These are phyloP conservation scores for Platynereis dumerilii DNA, from an alignment of 2,888 invertebrate species.

Conservation along the genomic window DNA sequence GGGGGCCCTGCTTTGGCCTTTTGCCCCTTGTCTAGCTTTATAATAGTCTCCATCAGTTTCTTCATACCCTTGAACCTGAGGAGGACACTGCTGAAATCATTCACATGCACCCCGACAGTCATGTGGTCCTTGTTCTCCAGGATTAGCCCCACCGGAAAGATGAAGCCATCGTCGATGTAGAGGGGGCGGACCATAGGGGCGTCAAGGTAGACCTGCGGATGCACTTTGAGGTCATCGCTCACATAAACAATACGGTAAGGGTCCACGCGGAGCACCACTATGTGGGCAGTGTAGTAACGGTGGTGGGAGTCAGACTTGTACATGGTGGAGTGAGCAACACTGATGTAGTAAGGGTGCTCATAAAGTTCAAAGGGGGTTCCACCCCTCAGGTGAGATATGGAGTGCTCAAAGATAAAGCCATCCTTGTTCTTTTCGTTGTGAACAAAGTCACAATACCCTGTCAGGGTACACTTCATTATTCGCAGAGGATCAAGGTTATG, in stretches of 20 bases:
- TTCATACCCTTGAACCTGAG: conserved; percentile 38
- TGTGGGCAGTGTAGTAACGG: conserved; percentile 41
- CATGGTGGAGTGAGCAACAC: conserved; percentile 43
- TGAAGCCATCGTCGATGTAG: conserved; percentile 44
- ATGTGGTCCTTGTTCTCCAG: conserved; percentile 38
- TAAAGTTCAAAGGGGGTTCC: conserved; percentile 45
- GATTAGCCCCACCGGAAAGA: conserved; percentile 44
- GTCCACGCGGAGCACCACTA: conserved; percentile 39
- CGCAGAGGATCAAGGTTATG: conserved; percentile 45
- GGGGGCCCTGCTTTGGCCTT: conserved; percentile 35
- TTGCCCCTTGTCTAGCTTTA: conserved; percentile 29
- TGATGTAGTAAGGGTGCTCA: conserved; percentile 40
- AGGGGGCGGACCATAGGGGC: conserved; percentile 40
- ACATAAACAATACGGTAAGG: conserved; percentile 43
- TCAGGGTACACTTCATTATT: conserved; percentile 37
- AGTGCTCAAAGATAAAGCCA: conserved; percentile 39
- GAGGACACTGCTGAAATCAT: conserved; percentile 41
- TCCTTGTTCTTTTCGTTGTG: conserved; percentile 32
- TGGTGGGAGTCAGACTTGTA: conserved; percentile 36
- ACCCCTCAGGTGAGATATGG: conserved; percentile 40
- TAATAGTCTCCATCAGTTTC: conserved; percentile 33
- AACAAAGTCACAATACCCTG: conserved; percentile 39
- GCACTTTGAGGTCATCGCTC: conserved; percentile 39
- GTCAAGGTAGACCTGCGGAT: conserved; percentile 35
- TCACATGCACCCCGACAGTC: conserved; percentile 42